Evolutionary conservation across 2,113 vertebrate species (phyloP), one percentile per base, ranked within the genome.

Genomic region (Scytalopus superciliaris): DNA sequence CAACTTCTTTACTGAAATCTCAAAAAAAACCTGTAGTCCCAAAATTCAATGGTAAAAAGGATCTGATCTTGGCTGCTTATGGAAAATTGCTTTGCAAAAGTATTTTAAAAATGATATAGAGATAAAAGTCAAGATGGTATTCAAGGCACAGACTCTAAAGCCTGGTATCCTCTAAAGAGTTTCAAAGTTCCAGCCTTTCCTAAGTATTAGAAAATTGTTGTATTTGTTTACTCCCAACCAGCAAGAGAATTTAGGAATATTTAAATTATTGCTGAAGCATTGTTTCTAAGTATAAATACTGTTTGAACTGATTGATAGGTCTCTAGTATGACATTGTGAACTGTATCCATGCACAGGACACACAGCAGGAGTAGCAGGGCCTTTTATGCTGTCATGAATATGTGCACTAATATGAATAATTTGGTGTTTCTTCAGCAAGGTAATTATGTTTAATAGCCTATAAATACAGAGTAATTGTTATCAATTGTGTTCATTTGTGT

Each of bases 401-500:
- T 45, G 23, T 82, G 30, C 67, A 69, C 55, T 63, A 59, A 47
- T 86, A 40, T n/a, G 17, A 94, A 77, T 88, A 75, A 81, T 74
- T 40, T 68, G 30, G 22, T 87, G 76, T 94, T 93, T 87, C 85
- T 90, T 66, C 64, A 94, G 73, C 52, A 90, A 68, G 45, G 35
- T 78, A 88, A 92, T 95, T 90, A 92, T 75, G 60, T 52, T 79
- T 93, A 94, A 86, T 96, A 87, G 90, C 53, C 49, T 77, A 69
- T 83, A 77, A 80, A 70, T 91, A 93, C 49, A 68, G 50, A 92
- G 40, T 89, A 82, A 93, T 91, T 87, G 68, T 94, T 91, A 83
- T 90, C 75, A 93, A 1, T 91, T 91, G 76, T 89, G 72, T 75
- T 92, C 68, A 68, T 94, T 94, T 94, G 82, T 94, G 63, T 74